Conservation (phyloP, 1,140 invertebrate species). For the Drosophila azteca region DNA sequence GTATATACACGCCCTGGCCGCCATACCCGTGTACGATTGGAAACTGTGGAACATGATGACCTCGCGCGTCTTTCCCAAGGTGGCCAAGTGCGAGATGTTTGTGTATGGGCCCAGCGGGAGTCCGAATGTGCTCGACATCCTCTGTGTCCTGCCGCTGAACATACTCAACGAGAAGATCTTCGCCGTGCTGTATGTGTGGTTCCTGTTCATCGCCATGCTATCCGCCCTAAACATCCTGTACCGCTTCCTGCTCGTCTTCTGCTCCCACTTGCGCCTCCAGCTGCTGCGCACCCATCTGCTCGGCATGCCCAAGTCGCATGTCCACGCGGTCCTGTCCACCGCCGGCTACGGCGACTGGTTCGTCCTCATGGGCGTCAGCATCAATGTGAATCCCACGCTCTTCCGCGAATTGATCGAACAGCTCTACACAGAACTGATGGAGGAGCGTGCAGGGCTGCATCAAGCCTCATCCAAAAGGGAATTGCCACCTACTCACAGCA, state of each 20-base stretch:
- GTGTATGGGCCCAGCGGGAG: constrained; percentile 87
- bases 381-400: constrained; percentile 87
- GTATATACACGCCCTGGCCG: constrained; percentile 87
- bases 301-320: constrained; percentile 58
- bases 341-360: constrained; percentile 88
- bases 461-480: neutral
- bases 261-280: constrained; percentile 62
- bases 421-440: constrained; percentile 28
- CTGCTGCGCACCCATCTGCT: constrained; percentile 85
- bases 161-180: constrained; percentile 92
- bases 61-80: constrained; percentile 87
- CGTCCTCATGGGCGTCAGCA: constrained; percentile 87
- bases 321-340: constrained; percentile 50
- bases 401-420: constrained; percentile 85
- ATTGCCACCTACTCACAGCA: neutral
- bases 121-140: constrained; percentile 86
- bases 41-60: constrained; percentile 85
- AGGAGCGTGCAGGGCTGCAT: neutral
- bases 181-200: constrained; percentile 92
- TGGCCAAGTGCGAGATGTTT: constrained; percentile 90
- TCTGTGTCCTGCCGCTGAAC: constrained; percentile 90
- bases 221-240: constrained; percentile 88
- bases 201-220: constrained; percentile 87
- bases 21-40: constrained; percentile 84
- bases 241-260: constrained; percentile 65